A percentile compares a stretch with the other conserved stretches of the same genome.
These are phyloP conservation scores for Gorsachius magnificus DNA, from an alignment of 2,797 vertebrate genomes.

Conservation along the genomic window DNA sequence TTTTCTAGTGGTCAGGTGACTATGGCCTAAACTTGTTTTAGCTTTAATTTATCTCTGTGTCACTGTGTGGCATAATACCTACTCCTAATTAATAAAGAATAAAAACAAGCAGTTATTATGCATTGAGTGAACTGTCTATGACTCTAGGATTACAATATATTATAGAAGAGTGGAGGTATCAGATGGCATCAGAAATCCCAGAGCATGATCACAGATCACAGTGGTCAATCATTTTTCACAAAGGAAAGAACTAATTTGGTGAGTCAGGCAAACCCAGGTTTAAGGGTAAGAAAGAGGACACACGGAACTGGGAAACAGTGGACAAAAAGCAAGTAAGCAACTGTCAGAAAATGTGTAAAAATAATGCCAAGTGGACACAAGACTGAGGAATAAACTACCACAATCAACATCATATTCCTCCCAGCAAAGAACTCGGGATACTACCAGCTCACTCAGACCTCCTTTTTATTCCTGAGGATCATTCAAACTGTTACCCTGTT, in stretches of 20 bases:
- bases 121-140: background rate
- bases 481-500: background rate
- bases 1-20: background rate
- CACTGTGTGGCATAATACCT: background rate
- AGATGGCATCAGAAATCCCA: background rate
- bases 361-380: background rate
- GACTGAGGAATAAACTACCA: background rate
- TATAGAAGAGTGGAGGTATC: background rate
- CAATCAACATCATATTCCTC: background rate
- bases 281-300: background rate
- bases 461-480: background rate
- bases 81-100: background rate
- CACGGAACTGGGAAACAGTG: background rate
- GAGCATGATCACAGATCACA: background rate
- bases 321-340: background rate
- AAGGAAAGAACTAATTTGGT: background rate
- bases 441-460: background rate
- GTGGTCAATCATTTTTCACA: background rate
- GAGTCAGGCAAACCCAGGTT: background rate
- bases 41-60: background rate
- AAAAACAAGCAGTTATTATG: background rate
- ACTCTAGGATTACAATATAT: background rate
- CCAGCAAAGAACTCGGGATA: accelerated
- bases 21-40: background rate
- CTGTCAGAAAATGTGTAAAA: background rate